Evolutionary conservation across 2,888 invertebrate genomes (phyloP), one percentile per base, ranked within the genome.

Genomic region (Helobdella robusta): DNA sequence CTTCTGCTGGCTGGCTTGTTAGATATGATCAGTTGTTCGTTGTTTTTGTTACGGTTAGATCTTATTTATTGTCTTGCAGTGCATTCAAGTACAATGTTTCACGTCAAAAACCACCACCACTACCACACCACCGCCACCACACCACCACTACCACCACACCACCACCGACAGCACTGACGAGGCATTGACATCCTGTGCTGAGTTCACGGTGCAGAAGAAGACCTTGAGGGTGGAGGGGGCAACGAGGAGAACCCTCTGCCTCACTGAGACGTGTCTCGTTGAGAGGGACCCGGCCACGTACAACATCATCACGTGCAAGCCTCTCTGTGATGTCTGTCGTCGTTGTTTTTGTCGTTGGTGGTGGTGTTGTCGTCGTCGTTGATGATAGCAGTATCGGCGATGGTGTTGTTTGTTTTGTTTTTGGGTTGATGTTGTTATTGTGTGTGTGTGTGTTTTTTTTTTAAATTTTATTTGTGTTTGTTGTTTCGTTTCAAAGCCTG

Each of bases 221-320:
- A 88, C 89, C 3, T 72, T 72, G 0, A 69, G 78, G 0, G 75
- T 75, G 66, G 59, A 70, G 23, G 92, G 92, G 74, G 87, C 89
- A 0, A 87, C 91, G 73, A 84, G 89, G 69, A 84, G 97, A 66
- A 88, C 91, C 0, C 83, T 99, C 35, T 97, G 97, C 76, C 84
- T 99, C 25, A 91, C 93, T 0, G 97, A 98, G 80, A 88, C 89
- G 0, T 97, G 97, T 77, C 83, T 99, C 61, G 82, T 99, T 60
- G 98, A 99, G 81, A 84, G 98, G 71, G 98, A 99, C 82, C 92
- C 93, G 1, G 91, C 90, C 77, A 94, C 95, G 0, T 99, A 99
- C 78, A 89, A 88, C 73, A 88, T 93, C 62, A 87, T 92, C 71
- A 94, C 94, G 25, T 83, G 93, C 59, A 80, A 81, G 69, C 82